These are phyloP conservation scores for Dexiosoma caninum DNA, from an alignment of 2,888 invertebrate genomes.

Conservation along the genomic window DNA sequence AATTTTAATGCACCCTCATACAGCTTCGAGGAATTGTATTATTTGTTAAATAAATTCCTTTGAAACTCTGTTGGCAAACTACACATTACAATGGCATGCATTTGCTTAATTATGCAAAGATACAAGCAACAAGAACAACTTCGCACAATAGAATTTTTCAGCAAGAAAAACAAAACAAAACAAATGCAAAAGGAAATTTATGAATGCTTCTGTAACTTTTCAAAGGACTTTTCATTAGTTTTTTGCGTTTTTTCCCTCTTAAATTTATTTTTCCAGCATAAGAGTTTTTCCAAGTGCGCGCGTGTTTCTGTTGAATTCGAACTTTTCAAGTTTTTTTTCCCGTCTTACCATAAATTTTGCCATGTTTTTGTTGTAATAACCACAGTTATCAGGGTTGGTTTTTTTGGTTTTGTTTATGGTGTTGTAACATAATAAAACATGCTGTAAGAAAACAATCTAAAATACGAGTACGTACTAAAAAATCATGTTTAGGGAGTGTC, in stretches of 20 bases:
- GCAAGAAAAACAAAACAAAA: slow-evolving; percentile 31
- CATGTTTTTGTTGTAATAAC: not conserved
- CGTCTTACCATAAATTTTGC: slow-evolving; percentile 13
- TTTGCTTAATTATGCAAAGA: slow-evolving; percentile 57
- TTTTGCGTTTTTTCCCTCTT: not conserved
- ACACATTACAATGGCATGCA: slow-evolving; percentile 48
- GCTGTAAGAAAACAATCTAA: slow-evolving; percentile 6
- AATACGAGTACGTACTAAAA: slow-evolving; percentile 10
- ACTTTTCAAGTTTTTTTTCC: slow-evolving; percentile 1
- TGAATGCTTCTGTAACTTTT: slow-evolving; percentile 53
- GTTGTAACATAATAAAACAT: slow-evolving; percentile 37
- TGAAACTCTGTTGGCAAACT: not conserved
- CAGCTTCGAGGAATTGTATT: too few relatives aligned
- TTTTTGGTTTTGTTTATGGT: slow-evolving; percentile 10
- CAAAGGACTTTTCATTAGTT: slow-evolving; percentile 24
- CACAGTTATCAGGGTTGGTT: slow-evolving; percentile 20
- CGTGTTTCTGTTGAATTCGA: slow-evolving; percentile 13
- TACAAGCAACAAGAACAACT: slow-evolving; percentile 19
- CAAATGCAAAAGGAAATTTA: slow-evolving; percentile 39
- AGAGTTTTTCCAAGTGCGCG: not conserved
- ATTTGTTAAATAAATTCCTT: too few relatives aligned
- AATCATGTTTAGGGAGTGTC: slow-evolving; percentile 54
- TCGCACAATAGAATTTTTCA: slow-evolving; percentile 16
- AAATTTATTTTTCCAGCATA: not conserved
- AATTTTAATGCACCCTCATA: too few relatives aligned